Evolutionary conservation across 2,797 vertebrate species (phyloP).

Genomic region (Ciconia nigra): DNA sequence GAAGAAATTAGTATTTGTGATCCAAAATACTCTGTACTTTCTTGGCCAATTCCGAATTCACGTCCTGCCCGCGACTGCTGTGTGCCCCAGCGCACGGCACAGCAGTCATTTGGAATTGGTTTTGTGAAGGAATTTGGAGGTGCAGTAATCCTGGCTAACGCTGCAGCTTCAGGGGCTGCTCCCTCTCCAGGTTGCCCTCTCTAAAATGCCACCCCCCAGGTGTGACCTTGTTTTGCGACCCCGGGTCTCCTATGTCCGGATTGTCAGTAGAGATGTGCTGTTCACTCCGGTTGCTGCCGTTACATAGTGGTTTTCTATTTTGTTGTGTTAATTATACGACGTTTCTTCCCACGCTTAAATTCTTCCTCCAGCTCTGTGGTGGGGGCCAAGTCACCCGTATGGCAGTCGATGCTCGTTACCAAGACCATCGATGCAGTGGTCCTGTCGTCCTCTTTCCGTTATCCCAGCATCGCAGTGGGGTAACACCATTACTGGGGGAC

Average conservation of each 20-base stretch:
- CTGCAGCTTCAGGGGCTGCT: neutral
- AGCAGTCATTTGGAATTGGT: neutral
- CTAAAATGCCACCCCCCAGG: neutral
- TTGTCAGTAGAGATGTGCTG: neutral
- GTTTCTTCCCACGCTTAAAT: neutral
- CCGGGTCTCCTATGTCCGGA: neutral
- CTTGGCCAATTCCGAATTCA: fast-evolving
- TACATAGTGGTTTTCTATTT: fast-evolving
- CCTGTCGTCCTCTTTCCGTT: neutral
- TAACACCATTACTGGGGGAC: neutral
- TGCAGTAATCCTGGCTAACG: neutral
- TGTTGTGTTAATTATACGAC: neutral
- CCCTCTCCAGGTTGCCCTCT: neutral
- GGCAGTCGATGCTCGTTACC: fast-evolving
- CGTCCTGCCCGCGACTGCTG: neutral
- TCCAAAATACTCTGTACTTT: neutral
- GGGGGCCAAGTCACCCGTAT: fast-evolving
- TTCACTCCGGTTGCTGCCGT: neutral
- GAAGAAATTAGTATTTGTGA: neutral
- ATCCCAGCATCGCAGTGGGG: fast-evolving
- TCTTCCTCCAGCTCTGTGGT: neutral
- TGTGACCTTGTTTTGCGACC: neutral
- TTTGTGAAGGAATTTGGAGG: neutral
- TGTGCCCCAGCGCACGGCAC: fast-evolving
- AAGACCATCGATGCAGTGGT: neutral